Evolutionary conservation across 2,113 vertebrate species (phyloP), one percentile per base, ranked within the genome.

Genomic region (Cettia cetti): DNA sequence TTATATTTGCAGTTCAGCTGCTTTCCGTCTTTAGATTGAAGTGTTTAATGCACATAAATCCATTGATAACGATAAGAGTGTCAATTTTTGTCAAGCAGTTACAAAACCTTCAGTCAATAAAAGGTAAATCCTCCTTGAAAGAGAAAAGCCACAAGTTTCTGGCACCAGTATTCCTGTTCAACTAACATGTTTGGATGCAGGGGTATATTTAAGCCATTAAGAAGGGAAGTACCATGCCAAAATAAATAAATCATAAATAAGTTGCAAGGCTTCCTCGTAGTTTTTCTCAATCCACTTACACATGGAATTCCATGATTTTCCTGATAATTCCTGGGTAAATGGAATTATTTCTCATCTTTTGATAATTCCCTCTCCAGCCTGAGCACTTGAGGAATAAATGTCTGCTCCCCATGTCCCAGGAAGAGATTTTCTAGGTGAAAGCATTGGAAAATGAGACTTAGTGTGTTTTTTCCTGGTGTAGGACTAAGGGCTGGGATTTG

Each of bases 381-480:
- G 47, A 89, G 26, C 5, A 8, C 23, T 3, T 6, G 22, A 45
- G 18, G 18, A 47, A 23, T 20, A 66, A 75, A 39, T 17, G 33
- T 2, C 37, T 10, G 6, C 5, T 70, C 27, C 26, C 28, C 0
- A 0, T 28, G 8, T 39, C 24, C 21, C 37, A 24, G 60, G 33
- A 64, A 72, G 14, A 18, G 2, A 27, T 33, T 5, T 53, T 78
- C 28, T 5, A n/a, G 23, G 11, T 49, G 49, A 68, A 82, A 54
- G 9, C 20, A 40, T 13, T 23, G 44, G 61, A 61, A 71, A 74
- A 69, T 1, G 4, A 0, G 0, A 28, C 45, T 88, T 16, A 5
- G 8, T 1, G 0, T 10, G 6, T 22, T 39, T 66, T 57, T 63
- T 5, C 57, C 44, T 76, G 11, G 24, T 10, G 16, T 60, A 39